These are phyloP conservation scores for Eurytoma adleriae DNA, from an alignment of 2,888 invertebrate species.

Conservation along the genomic window DNA sequence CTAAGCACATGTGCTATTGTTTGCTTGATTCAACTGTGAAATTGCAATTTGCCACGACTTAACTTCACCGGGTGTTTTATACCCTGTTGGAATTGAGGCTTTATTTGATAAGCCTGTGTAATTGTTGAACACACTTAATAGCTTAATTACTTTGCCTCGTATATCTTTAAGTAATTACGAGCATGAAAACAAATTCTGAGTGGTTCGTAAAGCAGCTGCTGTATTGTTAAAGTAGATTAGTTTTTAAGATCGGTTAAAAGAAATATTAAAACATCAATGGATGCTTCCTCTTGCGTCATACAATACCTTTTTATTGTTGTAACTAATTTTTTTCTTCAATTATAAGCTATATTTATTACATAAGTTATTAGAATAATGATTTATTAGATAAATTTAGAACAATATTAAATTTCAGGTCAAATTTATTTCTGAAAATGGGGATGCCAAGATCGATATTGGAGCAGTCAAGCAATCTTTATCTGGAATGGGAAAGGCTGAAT, in stretches of 20 bases:
- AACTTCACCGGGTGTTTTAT: too few species aligned
- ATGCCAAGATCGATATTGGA: conserved; percentile 91
- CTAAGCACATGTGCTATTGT: too few species aligned
- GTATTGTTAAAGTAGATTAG: neutral
- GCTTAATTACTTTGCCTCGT: too few species aligned
- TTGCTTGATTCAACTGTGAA: too few species aligned
- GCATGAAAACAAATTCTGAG: too few species aligned
- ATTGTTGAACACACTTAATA: too few species aligned
- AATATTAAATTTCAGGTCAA: conserved; percentile 79
- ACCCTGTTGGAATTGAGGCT: too few species aligned
- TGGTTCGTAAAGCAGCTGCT: neutral
- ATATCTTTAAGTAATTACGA: too few species aligned
- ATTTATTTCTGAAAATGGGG: conserved; percentile 89
- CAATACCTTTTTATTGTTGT: neutral
- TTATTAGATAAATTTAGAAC: neutral
- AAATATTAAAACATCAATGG: neutral
- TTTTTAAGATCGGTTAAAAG: neutral
- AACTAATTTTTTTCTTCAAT: neutral
- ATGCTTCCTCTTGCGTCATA: conserved; percentile 22
- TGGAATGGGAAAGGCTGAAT: conserved; percentile 96
- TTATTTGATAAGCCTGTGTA: too few species aligned
- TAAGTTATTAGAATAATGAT: neutral
- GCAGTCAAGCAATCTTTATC: conserved; percentile 81
- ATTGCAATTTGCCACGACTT: too few species aligned
- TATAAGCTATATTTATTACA: neutral